Base-by-base conservation (phyloP, 2,888 invertebrate species). In the Sarcophaga rosellei region DNA sequence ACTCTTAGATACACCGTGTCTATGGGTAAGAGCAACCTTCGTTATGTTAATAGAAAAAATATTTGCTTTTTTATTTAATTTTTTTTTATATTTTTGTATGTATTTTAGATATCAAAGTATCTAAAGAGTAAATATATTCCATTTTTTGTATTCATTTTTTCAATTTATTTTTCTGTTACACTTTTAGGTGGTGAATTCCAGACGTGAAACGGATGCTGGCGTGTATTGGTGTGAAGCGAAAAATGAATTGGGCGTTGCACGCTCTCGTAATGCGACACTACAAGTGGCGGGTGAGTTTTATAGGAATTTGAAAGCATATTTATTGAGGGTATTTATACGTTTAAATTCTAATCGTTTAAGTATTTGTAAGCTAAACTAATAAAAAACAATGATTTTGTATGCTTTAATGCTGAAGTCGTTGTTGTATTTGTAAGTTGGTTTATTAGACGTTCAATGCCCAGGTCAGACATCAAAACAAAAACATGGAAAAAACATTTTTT, bases 181-280 rank as follows among this genome's bases (percentile, higher is more conserved):
- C 85, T 90, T 92, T 88, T 94, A 94, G 91, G 96, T 96, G 89
- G 96, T 96, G 76, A 96, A 97, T 93, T 96, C 96, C 89, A 95
- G 97, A 91, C 96, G 96, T 88, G 97, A 97, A 92, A 96, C 96
- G 23, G 97, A 97, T 92, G 96, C 96, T 73, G 98, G 98, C 35
- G 95, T 96, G 4, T 98, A 98, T 92, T 97, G 97, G 96, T 98
- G 98, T 92, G 96, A 97, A 92, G 98, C 97, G 0, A 95, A 95
- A 84, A 98, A 98, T 92, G 95, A 95, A 23, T 95, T 96, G 90
- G 98, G 98, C 65, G 96, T 96, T 88, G 97, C 96, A 47, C 95
- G 96, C 89, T 97, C 97, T 92, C 94, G 96, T 90, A 97, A 97
- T 93, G 98, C 97, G 75, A 97, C 97, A 11, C 94, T 98, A 88